Evolutionary conservation across 2,113 vertebrate species (phyloP).

Genomic region (Grallaria varia): DNA sequence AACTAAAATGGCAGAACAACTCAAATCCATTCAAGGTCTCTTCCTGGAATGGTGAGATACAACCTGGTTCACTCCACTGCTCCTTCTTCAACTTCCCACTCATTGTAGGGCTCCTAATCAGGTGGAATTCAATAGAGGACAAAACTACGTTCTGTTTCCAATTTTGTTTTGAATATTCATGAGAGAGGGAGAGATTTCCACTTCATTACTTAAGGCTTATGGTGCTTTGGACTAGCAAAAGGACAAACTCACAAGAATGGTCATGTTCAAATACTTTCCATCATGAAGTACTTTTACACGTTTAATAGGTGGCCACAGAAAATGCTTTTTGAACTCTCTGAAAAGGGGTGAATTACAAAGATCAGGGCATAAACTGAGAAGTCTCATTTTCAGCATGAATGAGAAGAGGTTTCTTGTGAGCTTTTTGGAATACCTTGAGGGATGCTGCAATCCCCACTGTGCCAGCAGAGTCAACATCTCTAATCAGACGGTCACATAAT

Average conservation of each 20-base stretch:
- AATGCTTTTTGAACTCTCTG: not conserved
- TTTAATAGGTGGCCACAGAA: not conserved
- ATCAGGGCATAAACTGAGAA: not conserved
- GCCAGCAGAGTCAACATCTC: not conserved
- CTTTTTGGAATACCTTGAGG: not conserved
- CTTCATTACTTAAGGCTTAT: fast-evolving
- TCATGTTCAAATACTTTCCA: not conserved
- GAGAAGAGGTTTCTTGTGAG: not conserved
- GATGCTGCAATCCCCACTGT: not conserved
- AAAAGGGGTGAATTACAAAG: not conserved
- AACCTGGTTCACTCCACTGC: not conserved
- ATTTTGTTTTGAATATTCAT: not conserved
- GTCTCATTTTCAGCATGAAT: not conserved
- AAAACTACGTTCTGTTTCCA: not conserved
- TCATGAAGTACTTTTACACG: not conserved
- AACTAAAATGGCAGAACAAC: not conserved
- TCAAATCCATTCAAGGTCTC: not conserved
- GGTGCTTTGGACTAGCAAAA: not conserved
- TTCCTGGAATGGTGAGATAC: not conserved
- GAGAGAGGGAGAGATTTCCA: not conserved
- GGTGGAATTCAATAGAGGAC: not conserved
- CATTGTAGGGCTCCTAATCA: not conserved
- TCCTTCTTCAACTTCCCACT: not conserved
- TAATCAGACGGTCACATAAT: not conserved
- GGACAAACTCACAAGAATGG: not conserved